Percentiles rank a stretch among this genome's conserved stretches.
Evolutionary conservation across 1,140 invertebrate genomes (phyloP).

Genomic region (Monomorium pharaonis): DNA sequence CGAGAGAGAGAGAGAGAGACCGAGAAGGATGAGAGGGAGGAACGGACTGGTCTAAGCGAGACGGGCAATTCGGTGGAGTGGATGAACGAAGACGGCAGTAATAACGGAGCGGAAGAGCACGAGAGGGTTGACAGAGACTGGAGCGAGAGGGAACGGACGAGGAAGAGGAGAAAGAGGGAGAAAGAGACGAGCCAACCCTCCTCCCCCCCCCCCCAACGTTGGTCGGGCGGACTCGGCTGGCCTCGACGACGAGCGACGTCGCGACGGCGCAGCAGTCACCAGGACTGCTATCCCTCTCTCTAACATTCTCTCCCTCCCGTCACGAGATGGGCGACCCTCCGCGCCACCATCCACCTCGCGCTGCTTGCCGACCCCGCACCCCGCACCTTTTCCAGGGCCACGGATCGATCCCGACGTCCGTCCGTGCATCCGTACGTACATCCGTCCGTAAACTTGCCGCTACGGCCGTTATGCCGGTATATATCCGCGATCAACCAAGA

Average conservation of each 20-base stretch:
- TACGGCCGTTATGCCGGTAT: slow-evolving; percentile 53
- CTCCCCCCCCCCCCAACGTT: too few relatives aligned
- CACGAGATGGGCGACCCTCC: slow-evolving; percentile 12
- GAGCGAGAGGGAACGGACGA: neutral
- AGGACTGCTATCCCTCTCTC: slow-evolving; percentile 69
- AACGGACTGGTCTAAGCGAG: neutral
- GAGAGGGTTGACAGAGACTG: neutral
- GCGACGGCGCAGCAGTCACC: slow-evolving; percentile 70
- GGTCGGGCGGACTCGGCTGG: slow-evolving; percentile 25
- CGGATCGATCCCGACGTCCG: slow-evolving; percentile 74
- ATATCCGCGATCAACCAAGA: slow-evolving; percentile 50
- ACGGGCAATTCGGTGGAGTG: neutral
- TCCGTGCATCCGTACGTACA: slow-evolving; percentile 63
- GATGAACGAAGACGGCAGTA: slow-evolving; percentile 6
- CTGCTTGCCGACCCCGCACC: slow-evolving; percentile 23
- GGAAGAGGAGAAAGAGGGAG: neutral
- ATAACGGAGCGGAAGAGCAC: neutral
- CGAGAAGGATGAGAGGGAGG: neutral
- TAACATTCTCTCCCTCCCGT: slow-evolving; percentile 29
- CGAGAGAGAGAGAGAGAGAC: neutral
- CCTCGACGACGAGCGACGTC: slow-evolving; percentile 65
- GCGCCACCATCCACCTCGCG: slow-evolving; percentile 35
- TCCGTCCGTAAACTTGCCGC: slow-evolving; percentile 56
- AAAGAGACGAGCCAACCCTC: slow-evolving; percentile 20
- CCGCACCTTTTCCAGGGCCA: slow-evolving; percentile 62